Base-by-base conservation (phyloP, 2,797 vertebrate genomes). In the Ibycter americanus region DNA sequence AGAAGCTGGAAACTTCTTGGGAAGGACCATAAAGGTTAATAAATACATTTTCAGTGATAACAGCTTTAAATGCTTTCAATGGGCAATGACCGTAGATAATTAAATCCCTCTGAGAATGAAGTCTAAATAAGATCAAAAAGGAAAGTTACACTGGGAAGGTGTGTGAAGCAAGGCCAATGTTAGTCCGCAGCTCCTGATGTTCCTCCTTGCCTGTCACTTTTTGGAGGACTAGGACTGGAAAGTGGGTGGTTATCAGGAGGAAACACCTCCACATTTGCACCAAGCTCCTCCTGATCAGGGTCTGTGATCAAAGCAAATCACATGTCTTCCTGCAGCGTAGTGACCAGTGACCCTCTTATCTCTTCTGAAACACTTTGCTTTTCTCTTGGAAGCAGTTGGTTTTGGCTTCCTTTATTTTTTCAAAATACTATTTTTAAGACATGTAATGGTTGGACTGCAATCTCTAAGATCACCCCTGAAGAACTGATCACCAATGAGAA, bases 391-490 rank as follows among this genome's bases (percentile, higher is more conserved):
- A 49, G 25, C 17, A n/a, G 8, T 25, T 63, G 26, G 2, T 4
- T 86, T 81, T 38, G n/a, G 17, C 15, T 65, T 55, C n/a, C 19
- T 65, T 46, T 34, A 10, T 15, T 46, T 65, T 81, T 65, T 11
- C 5, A 13, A 58, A 80, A 61, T 27, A 29, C 15, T 29, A 2
- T 76, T 76, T 56, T 76, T 4, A 81, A 56, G 34, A 34, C 4
- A 8, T 15, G 6, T 16, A 26, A 17, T 15, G 2, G 4, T 44
- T 58, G 25, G 23, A 6, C 5, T 85, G 22, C 0, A 2, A 63
- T 31, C 29, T 70, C 61, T 59, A 70, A 67, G 32, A 66, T 23
- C 1, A 2, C 7, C 27, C 49, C 61, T 12, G 11, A 66, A 66
- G n/a, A 77, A 11, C 31, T 62, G 29, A 52, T 32, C 23, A n/a